These are phyloP conservation scores for Oscheius sp. DNA, from an alignment of 1,140 invertebrate genomes.

Conservation along the genomic window DNA sequence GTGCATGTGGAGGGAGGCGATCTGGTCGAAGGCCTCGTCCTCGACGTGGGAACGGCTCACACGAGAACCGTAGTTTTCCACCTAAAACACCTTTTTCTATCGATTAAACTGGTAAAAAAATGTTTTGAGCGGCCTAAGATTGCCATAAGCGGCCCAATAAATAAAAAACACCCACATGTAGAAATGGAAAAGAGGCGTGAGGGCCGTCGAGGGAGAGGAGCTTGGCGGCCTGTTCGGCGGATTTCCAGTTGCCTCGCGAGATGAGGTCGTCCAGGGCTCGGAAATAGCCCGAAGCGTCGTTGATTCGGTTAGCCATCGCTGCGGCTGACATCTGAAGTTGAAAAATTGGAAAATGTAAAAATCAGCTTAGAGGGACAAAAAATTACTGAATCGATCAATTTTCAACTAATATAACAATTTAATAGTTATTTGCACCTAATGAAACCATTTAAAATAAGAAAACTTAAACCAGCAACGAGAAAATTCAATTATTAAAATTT, in stretches of 20 bases:
- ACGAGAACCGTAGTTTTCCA: slow-evolving; percentile 13
- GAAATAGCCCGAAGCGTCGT: neutral
- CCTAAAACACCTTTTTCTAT: slow-evolving; percentile 6
- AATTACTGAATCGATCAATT: no score
- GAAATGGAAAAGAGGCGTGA: slow-evolving; percentile 3
- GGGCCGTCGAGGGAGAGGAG: slow-evolving; percentile 8
- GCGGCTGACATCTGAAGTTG: no score
- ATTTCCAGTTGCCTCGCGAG: neutral
- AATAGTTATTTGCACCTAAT: no score
- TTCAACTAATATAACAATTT: no score
- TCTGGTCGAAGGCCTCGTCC: slow-evolving; percentile 32
- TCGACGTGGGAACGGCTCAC: slow-evolving; percentile 1
- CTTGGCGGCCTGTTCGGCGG: neutral
- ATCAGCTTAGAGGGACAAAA: no score
- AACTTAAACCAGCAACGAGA: no score
- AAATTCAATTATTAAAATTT: no score
- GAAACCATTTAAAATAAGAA: no score
- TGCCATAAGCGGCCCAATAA: neutral
- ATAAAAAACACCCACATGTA: slow-evolving; percentile 4
- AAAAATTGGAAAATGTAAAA: no score
- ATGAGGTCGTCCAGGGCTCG: neutral
- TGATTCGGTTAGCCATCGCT: neutral
- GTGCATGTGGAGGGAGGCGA: slow-evolving; percentile 33
- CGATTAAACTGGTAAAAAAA: neutral
- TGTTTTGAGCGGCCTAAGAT: no score